Base-by-base conservation (phyloP, 2,797 vertebrate species). In the Pygocentrus nattereri region DNA sequence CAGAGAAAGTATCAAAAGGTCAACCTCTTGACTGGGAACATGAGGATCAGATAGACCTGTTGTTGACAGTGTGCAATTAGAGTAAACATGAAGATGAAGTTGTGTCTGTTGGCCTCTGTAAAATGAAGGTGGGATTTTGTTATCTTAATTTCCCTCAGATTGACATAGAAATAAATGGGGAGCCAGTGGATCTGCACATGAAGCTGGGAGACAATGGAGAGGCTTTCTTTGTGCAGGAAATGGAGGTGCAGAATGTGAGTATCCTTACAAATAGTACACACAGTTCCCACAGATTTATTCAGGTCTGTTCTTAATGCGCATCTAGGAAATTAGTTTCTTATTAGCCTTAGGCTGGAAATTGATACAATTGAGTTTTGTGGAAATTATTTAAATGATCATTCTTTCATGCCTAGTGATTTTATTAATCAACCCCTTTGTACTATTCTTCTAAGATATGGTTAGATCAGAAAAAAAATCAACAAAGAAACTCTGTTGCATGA, bases 151-250 rank as follows among this genome's bases (percentile, higher is more conserved):
- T 76, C 68, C 70, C 88, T 52, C 90, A 99, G 98, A 99, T 99
- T 74, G 98, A 99, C 89, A 99, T 99, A 38, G 98, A 99, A 93
- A 97, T 99, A 85, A 99, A 99, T 82, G 98, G 98, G 0, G 97
- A 95, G 76, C 94, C 97, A 1, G 97, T 99, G 78, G 96, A 98
- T 78, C 95, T 99, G 91, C 98, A 99, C 86, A 99, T 99, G 98
- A 99, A 99, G 88, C 91, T 99, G 34, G 98, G 98, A 68, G 98
- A 99, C 90, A 99, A 98, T 75, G 98, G 98, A 89, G 98, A 99
- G 92, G 98, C 98, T 76, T 99, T 99, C 93, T 99, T 99, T 89
- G 98, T 99, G 54, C 96, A 99, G 89, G 98, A 99, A 93, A 91
- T 96, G 0, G 96, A 97, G 88, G 95, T 97, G 88, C 94, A 94